Base-by-base conservation (phyloP, 2,888 invertebrate genomes). In the Carabus problematicus region DNA sequence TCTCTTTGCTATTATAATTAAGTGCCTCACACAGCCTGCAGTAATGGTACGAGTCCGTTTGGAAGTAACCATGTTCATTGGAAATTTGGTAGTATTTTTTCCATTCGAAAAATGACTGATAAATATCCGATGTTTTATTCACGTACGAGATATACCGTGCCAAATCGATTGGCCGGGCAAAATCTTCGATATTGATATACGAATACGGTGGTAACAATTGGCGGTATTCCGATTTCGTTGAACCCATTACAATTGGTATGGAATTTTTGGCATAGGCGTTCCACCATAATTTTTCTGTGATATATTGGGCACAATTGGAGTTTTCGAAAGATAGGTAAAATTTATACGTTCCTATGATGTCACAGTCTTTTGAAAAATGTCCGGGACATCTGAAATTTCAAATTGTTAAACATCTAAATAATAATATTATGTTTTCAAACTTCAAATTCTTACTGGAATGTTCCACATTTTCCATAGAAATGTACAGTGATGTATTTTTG, bases 241-340 rank as follows among this genome's bases (percentile, higher is more conserved):
- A 83, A 0, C 91, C 91, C 85, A 89, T 86, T 47, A 91, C 86
- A 2, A 91, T 79, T 0, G 91, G 91, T 40, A 90, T 85, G 0
- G 88, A 83, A 12, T 85, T 84, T 77, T 88, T 89, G 1, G 80
- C 75, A 73, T 86, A 89, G 0, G 87, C 88, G 73, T 90, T 85
- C 83, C 89, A 87, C 80, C 87, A 91, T 0, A 86, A 76, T 77
- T 91, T 91, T 76, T 91, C 91, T 0, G 90, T 91, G 55, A 91
- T 79, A 74, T 91, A 91, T 76, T 91, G 88, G 6, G 82, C 82
- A 75, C 91, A 91, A 73, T 87, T 85, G 0, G 88, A 86, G 76
- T 91, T 91, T 78, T 91, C 91, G 72, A 91, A 87, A 0, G 89
- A 86, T 49, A 91, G 78, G 75, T 91, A 90, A 77, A 91, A 91